Percentiles rank a stretch among this genome's conserved stretches.
Conservation (phyloP, 2,797 vertebrate genomes). For the Phylloscopus collybita region DNA sequence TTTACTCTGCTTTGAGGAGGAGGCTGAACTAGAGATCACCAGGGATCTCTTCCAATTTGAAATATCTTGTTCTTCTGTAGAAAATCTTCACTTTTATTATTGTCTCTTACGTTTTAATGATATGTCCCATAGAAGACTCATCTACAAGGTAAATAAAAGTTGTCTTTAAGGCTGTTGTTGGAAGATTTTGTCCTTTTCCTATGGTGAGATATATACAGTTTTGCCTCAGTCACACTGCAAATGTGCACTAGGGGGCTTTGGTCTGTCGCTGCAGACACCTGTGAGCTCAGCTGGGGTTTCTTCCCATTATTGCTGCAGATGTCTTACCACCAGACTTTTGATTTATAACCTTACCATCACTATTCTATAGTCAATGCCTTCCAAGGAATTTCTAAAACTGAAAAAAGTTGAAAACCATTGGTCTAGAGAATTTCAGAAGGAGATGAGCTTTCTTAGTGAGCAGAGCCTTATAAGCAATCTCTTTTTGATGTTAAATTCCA, state of each 20-base stretch:
- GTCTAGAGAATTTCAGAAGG: background rate
- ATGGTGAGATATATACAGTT: fast-evolving
- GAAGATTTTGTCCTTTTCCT: background rate
- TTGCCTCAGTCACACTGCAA: fast-evolving
- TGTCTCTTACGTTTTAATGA: background rate
- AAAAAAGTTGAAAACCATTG: background rate
- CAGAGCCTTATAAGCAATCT: background rate
- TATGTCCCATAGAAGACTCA: background rate
- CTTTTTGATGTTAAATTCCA: background rate
- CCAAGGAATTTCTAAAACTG: background rate
- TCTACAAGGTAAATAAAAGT: background rate
- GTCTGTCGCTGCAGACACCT: background rate
- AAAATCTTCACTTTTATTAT: background rate
- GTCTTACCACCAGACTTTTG: background rate
- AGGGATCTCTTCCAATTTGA: background rate
- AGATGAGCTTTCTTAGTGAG: background rate
- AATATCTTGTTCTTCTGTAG: background rate
- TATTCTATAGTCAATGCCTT: background rate
- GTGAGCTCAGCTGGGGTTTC: background rate
- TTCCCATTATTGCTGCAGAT: background rate
- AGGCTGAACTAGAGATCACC: background rate
- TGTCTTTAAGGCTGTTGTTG: background rate
- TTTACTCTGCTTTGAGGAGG: background rate
- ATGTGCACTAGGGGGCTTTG: background rate
- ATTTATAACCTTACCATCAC: background rate